Base-by-base conservation (phyloP, 2,888 invertebrate genomes). In the Cheilosia vulpina region DNA sequence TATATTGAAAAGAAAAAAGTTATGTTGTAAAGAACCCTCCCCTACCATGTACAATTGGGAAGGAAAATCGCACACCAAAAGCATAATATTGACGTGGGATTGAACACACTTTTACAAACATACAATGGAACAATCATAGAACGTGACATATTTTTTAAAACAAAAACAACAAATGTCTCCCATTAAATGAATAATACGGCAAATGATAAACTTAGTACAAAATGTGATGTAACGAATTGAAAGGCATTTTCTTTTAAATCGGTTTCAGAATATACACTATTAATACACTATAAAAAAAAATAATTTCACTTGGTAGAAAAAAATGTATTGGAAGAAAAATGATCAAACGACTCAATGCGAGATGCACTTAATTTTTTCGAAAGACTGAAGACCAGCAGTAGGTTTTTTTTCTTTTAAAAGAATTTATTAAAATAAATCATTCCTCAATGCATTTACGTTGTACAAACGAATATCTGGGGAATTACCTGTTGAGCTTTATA, bases 401-500 rank as follows among this genome's bases (percentile, higher is more conserved):
- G 17, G 43, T 13, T 31, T 45, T n/a, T 21, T 11, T 31, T 27
- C 34, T 19, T 7, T 19, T 19, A 34, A 15, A 21, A n/a, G 13
- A 43, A 45, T 5, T 13, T 45, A 45, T 24, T 15, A 2, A 24
- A 24, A 52, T 15, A 24, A 62, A 62, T 4, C 62, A 62, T 45
- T 62, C 24, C n/a, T 45, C 43, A 41, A 21, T 27, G 27, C 45
- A 47, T 19, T 50, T 52, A 24, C 47, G 41, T 41, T 41, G 31
- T 13, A 47, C 21, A 50, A 50, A 47, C 31, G 34, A 19, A 31
- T 50, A 66, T 43, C 19, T 66, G 66, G 6, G 13, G 19, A 58
- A 58, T 69, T 69, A 71, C 69, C 57, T 66, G 24, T 53, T 53
- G 9, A 45, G 45, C 17, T 47, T 47, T 47, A 19, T 47, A 7